Percentiles rank a stretch among this genome's conserved stretches.
Evolutionary conservation across 30 jellyfish, hydroid and myxozoan species (phyloP).

Genomic region (Hydra vulgaris): DNA sequence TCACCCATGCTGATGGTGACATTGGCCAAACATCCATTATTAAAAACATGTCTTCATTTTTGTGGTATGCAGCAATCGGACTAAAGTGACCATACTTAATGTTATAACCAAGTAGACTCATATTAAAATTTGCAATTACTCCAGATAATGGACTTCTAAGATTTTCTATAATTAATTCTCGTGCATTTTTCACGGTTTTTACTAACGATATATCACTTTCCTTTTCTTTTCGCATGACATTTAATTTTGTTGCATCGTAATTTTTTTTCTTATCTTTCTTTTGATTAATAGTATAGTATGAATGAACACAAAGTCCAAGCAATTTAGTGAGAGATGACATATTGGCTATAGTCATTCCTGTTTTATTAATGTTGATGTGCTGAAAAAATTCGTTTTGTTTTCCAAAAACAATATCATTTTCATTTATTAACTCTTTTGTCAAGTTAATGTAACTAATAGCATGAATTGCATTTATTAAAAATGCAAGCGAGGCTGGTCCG

Average conservation of each 20-base stretch:
- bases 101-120: conserved; percentile 42
- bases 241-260: background rate
- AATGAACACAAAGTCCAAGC: background rate
- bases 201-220: background rate
- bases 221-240: background rate
- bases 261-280: no score
- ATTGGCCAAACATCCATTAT: conserved; percentile 62
- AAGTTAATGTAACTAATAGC: background rate
- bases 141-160: background rate
- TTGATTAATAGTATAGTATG: background rate
- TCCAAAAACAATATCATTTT: background rate
- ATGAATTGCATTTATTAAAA: conserved; percentile 4
- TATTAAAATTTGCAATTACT: conserved; percentile 32
- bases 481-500: conserved; percentile 24
- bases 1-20: conserved; percentile 66
- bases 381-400: background rate
- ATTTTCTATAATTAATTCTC: conserved; percentile 1
- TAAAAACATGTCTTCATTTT: conserved; percentile 27
- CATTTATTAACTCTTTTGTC: background rate
- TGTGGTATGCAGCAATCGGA: conserved; percentile 53
- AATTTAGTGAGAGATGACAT: background rate
- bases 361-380: background rate
- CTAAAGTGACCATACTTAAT: conserved; percentile 46
- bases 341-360: background rate
- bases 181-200: background rate